Evolutionary conservation across 2,113 vertebrate genomes (phyloP), one percentile per base, ranked within the genome.

Genomic region (Oreochromis tanganicae): DNA sequence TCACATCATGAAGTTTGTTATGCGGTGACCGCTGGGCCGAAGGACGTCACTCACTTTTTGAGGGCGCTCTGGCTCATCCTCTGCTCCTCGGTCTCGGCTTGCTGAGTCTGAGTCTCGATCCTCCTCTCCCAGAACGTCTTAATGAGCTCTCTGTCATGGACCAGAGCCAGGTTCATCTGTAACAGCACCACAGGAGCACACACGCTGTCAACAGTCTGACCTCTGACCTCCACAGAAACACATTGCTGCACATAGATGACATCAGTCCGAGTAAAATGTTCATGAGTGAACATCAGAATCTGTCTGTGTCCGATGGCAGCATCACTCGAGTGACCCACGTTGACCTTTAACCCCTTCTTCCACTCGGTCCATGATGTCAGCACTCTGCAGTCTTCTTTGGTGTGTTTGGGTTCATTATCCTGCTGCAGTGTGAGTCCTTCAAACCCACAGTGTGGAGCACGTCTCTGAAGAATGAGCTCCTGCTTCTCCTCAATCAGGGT

Each of bases 101-200:
- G 7, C 3, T 90, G 90, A 54, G 11, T 5, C 4, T 95, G 82
- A 21, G 48, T 34, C 19, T 81, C 41, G 17, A 97, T 96, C 89
- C 84, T 94, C 59, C 94, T 90, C 92, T 97, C 96, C 96, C 96
- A 97, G 84, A 96, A 95, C 2, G 85, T 75, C 86, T 95, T 95
- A 4, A 96, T 95, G 66, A 92, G 80, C 38, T 85, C 83, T 13
- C 94, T 91, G 84, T 97, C 95, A 10, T 96, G 96, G 86, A 97
- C 95, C 90, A 95, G 85, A 82, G 96, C 96, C 68, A 90, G 2
- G 57, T 92, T 97, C 96, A 97, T 97, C 88, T 95, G 86, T 85
- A 92, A 68, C 80, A 21, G 66, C 46, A 86, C 7, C 34, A 32
- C 56, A 63, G 36, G 32, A 71, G 9, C 46, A 50, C 46, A 52